Conservation (phyloP, 53 echinoderm and acorn worm species). For the Holothuria scabra region DNA sequence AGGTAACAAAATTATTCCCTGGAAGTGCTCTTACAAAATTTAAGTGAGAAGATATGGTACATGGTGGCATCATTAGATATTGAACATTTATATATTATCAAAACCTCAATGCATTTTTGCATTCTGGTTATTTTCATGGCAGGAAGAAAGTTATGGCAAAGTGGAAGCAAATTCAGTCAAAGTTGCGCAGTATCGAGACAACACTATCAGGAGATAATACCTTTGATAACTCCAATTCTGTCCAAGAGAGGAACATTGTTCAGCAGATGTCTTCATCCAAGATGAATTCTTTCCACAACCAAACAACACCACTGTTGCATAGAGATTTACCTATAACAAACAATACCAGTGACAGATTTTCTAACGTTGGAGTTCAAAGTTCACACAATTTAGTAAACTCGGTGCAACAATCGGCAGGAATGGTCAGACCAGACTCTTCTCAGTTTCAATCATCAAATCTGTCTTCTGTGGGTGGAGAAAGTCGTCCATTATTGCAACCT, state of each 20-base stretch:
- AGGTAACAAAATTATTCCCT: too few species aligned
- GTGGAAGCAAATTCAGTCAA: slow-evolving; percentile 75
- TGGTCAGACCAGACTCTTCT: not conserved
- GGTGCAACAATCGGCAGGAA: too few species aligned
- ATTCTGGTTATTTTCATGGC: not conserved
- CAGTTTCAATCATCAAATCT: not conserved
- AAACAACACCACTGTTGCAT: not conserved
- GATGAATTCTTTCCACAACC: too few species aligned
- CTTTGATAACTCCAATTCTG: not conserved
- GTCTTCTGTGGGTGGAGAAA: slow-evolving; percentile 7
- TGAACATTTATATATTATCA: too few species aligned
- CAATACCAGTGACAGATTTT: too few species aligned
- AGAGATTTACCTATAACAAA: not conserved
- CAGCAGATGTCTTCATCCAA: not conserved
- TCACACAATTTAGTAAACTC: too few species aligned
- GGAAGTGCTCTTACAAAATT: too few species aligned
- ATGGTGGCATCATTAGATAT: too few species aligned
- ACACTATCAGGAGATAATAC: not conserved
- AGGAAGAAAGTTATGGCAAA: slow-evolving; percentile 91
- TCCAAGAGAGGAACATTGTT: not conserved
- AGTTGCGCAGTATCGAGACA: slow-evolving; percentile 43
- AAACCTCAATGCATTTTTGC: too few species aligned
- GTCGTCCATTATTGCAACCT: not conserved
- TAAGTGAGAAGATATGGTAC: too few species aligned
- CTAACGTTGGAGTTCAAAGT: too few species aligned